Percentiles rank a stretch among this genome's conserved stretches.
These are phyloP conservation scores for Formica aserva DNA, from an alignment of 2,888 invertebrate species.

Conservation along the genomic window DNA sequence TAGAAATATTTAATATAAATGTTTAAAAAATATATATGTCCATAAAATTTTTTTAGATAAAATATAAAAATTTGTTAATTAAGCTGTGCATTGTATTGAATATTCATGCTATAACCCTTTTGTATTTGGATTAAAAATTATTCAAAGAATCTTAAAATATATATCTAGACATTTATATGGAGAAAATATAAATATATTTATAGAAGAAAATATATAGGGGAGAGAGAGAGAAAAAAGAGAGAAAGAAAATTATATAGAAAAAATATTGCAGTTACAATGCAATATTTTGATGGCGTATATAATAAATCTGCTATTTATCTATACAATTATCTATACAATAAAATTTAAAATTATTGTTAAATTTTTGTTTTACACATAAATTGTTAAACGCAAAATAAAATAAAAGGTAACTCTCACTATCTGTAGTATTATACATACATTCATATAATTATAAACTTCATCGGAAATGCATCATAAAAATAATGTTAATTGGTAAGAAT, in stretches of 20 bases:
- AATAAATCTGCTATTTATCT: neutral
- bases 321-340: neutral
- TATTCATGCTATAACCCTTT: neutral
- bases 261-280: neutral
- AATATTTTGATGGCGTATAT: neutral
- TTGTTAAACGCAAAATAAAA: neutral
- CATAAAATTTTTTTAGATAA: neutral
- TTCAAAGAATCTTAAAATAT: neutral
- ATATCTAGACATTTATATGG: neutral
- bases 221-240: no score
- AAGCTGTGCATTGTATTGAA: neutral
- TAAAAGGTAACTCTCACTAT: neutral
- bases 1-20: conserved; percentile 28
- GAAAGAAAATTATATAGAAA: neutral
- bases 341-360: neutral
- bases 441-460: conserved; percentile 9
- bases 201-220: no score
- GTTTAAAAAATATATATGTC: neutral
- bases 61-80: neutral
- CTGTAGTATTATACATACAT: neutral
- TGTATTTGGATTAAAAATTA: neutral
- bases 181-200: neutral
- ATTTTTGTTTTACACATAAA: conserved; percentile 4
- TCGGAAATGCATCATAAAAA: neutral
- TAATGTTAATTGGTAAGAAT: neutral